These are phyloP conservation scores for Galeopterus variegatus DNA, from an alignment of 2,113 vertebrate species.

Conservation along the genomic window DNA sequence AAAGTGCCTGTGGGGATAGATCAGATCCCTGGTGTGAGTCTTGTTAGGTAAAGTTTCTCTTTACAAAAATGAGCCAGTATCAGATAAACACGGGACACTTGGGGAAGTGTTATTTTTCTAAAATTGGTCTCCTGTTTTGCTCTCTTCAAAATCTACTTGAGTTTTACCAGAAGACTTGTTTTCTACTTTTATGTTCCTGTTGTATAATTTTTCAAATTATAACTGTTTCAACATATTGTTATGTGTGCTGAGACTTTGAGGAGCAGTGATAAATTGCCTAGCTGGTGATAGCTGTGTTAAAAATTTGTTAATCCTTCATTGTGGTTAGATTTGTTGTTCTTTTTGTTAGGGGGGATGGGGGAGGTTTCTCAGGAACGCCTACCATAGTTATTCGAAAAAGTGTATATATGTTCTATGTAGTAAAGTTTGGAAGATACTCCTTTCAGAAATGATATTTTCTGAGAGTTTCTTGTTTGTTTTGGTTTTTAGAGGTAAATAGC, in stretches of 20 bases:
- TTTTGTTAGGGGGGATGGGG: neutral
- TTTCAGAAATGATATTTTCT: constrained; percentile 61
- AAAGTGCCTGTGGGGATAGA: constrained; percentile 89
- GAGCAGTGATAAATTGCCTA: constrained; percentile 72
- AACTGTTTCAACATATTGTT: constrained; percentile 65
- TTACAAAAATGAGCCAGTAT: constrained; percentile 81
- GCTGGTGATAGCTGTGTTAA: constrained; percentile 56
- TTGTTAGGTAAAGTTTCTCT: constrained; percentile 88
- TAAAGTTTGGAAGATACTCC: constrained; percentile 52
- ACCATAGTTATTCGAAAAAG: constrained; percentile 60
- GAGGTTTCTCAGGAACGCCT: constrained; percentile 24
- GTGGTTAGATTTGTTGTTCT: constrained; percentile 61
- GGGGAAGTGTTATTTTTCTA: constrained; percentile 80
- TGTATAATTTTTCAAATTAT: constrained; percentile 56
- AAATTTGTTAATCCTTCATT: constrained; percentile 52
- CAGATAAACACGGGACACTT: constrained; percentile 82
- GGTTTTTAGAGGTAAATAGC: constrained; percentile 37
- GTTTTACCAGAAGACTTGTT: constrained; percentile 64
- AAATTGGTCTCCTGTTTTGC: constrained; percentile 51
- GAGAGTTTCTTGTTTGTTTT: neutral
- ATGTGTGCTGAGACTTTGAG: constrained; percentile 63
- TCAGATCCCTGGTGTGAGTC: constrained; percentile 89
- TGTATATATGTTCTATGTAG: constrained; percentile 52
- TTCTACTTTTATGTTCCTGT: constrained; percentile 39
- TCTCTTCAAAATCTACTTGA: constrained; percentile 38